Percentiles rank a stretch among this genome's conserved stretches.
phyloP scores from a whole-genome alignment of 2,797 vertebrate species.

The Notamacropus eugenii region DNA sequence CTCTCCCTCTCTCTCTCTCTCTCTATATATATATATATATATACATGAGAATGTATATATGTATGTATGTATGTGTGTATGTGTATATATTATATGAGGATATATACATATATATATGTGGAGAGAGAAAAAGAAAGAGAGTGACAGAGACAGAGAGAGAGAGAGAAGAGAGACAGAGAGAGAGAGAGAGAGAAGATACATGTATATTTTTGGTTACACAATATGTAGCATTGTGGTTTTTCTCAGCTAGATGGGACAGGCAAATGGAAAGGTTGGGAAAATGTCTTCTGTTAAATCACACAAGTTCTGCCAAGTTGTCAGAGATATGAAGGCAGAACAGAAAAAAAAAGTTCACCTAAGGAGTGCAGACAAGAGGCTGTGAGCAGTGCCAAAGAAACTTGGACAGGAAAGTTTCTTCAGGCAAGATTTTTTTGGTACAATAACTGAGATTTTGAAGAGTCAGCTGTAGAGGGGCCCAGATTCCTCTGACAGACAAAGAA shows the following conservation, averaged over 20 bases:
- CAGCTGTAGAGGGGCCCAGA: background rate
- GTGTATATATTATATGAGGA: background rate
- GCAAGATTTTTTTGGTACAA: background rate
- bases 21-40: too few species aligned
- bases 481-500: slow-evolving; percentile 8
- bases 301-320: slow-evolving; percentile 63
- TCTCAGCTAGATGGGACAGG: slow-evolving; percentile 35
- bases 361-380: slow-evolving; percentile 42
- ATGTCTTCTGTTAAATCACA: slow-evolving; percentile 57
- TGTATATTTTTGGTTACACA: slow-evolving; percentile 5
- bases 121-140: too few species aligned
- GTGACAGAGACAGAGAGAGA: too few species aligned
- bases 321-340: slow-evolving; percentile 14
- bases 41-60: background rate
- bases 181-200: background rate
- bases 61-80: accelerated
- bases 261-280: slow-evolving; percentile 62
- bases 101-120: too few species aligned
- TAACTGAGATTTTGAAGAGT: slow-evolving; percentile 38
- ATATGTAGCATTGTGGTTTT: slow-evolving; percentile 61
- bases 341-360: slow-evolving; percentile 49
- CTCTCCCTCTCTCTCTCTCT: too few species aligned
- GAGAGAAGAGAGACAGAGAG: too few species aligned
- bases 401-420: background rate
- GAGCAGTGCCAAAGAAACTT: slow-evolving; percentile 33